These are phyloP conservation scores for Siniperca undulata DNA, from an alignment of 2,797 vertebrate genomes.

Conservation along the genomic window DNA sequence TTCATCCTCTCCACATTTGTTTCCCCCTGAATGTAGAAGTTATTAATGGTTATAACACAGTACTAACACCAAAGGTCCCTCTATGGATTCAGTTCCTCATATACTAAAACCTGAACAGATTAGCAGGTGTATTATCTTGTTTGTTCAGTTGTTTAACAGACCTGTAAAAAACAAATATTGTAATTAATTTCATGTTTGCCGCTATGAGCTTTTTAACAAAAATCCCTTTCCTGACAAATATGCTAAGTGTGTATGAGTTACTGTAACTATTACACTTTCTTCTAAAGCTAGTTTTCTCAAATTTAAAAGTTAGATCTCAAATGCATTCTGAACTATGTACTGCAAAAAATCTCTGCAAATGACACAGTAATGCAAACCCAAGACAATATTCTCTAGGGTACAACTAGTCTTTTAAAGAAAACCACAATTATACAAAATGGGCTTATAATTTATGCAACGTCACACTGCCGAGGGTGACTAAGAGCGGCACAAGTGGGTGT, in stretches of 20 bases:
- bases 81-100: neutral
- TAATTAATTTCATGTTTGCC: neutral
- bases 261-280: neutral
- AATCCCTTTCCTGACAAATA: neutral
- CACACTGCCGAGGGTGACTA: conserved; percentile 33
- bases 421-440: conserved; percentile 46
- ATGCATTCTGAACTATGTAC: conserved; percentile 2
- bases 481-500: conserved; percentile 23
- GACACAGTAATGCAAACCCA: conserved; percentile 31
- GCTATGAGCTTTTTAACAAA: neutral
- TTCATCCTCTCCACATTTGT: neutral
- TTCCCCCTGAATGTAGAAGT: conserved; percentile 21
- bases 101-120: neutral
- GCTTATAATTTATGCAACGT: conserved; percentile 39
- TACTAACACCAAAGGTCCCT: neutral
- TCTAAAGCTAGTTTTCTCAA: neutral
- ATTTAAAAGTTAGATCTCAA: conserved; percentile 6
- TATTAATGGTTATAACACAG: neutral
- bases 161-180: neutral
- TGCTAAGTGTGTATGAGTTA: neutral
- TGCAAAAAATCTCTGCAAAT: conserved; percentile 9
- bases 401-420: conserved; percentile 42
- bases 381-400: conserved; percentile 16
- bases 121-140: neutral
- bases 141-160: neutral